Evolutionary conservation across 2,113 vertebrate genomes (phyloP).

Genomic region (Oenanthe oenanthe): DNA sequence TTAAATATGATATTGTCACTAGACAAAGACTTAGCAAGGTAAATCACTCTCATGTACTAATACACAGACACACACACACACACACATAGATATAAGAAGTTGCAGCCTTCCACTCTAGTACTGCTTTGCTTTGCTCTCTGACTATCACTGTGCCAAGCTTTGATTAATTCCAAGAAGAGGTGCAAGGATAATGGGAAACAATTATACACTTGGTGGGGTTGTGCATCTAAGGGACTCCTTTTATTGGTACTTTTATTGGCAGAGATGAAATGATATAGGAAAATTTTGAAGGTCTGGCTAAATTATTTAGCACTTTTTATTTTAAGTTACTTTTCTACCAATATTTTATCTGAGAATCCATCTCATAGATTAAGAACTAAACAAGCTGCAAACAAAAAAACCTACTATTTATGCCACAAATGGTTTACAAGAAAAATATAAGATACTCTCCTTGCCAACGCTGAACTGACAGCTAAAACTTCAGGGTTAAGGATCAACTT

Average conservation of each 20-base stretch:
- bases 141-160: background rate
- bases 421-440: background rate
- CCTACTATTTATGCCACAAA: background rate
- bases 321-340: background rate
- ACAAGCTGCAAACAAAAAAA: background rate
- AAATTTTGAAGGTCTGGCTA: background rate
- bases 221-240: background rate
- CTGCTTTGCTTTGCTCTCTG: background rate
- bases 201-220: background rate
- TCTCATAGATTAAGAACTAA: background rate
- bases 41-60: background rate
- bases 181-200: background rate
- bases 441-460: background rate
- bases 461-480: background rate
- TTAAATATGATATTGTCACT: background rate
- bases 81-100: fast-evolving
- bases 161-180: background rate
- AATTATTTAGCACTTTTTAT: background rate
- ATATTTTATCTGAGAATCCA: background rate
- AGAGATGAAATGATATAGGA: background rate
- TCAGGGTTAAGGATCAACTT: background rate
- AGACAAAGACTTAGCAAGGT: background rate
- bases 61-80: background rate
- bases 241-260: background rate
- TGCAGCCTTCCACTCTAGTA: background rate